Evolutionary conservation across 2,888 invertebrate species (phyloP).

Genomic region (Drosophila helvetica): DNA sequence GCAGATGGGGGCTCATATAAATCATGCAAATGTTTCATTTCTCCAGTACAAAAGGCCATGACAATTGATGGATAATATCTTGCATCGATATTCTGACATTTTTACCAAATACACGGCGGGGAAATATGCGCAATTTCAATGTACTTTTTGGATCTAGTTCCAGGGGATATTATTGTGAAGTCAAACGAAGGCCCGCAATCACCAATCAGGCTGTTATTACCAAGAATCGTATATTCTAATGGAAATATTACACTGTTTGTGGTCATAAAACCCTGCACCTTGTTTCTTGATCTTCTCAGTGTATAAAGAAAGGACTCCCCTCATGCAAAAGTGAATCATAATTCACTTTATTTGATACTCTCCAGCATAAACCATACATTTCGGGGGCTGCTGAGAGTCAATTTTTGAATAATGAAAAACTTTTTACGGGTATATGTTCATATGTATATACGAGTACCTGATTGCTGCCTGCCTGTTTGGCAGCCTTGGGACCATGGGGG

Average conservation of each 20-base stretch:
- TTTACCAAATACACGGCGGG: not conserved
- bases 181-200: no score
- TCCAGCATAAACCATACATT: conserved; percentile 24
- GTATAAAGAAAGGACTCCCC: not conserved
- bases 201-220: no score
- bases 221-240: not conserved
- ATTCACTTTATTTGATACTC: not conserved
- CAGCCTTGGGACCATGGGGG: not conserved
- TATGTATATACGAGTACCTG: not conserved
- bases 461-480: conserved; percentile 4
- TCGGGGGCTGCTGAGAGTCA: conserved; percentile 24
- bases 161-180: no score
- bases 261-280: not conserved
- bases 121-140: not conserved
- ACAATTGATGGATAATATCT: conserved; percentile 26
- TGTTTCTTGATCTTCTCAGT: not conserved
- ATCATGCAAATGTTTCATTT: conserved; percentile 36
- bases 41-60: conserved; percentile 24
- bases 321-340: not conserved
- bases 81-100: conserved; percentile 7
- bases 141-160: no score
- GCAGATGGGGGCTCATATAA: conserved; percentile 10
- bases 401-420: conserved; percentile 29
- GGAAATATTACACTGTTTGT: not conserved
- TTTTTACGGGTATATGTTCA: conserved; percentile 4